phyloP scores from a whole-genome alignment of 2,888 invertebrate genomes.

The Cryptus viduatorius region DNA sequence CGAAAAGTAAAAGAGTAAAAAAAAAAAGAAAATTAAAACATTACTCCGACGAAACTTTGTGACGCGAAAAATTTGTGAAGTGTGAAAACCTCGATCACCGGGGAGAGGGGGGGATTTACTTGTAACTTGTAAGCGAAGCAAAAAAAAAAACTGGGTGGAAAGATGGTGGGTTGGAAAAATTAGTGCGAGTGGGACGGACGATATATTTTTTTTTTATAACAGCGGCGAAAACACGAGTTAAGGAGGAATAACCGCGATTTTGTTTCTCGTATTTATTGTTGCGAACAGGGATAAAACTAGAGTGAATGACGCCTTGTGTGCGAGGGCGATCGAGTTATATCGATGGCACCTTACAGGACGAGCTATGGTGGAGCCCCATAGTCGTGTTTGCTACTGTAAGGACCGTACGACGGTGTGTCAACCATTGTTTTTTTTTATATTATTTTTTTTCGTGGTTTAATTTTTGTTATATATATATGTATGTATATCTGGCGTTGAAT shows the following conservation, averaged over 20 bases:
- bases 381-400: slow-evolving; percentile 77
- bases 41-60: neutral
- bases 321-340: slow-evolving; percentile 45
- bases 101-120: neutral
- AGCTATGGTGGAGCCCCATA: slow-evolving; percentile 81
- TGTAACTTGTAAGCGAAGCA: neutral
- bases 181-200: neutral
- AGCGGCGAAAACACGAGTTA: too few relatives aligned
- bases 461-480: neutral
- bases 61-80: neutral
- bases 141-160: neutral
- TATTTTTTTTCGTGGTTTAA: neutral
- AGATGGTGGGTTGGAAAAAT: neutral
- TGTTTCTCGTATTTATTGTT: neutral
- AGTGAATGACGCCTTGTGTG: slow-evolving; percentile 28
- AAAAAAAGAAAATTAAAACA: slow-evolving; percentile 42
- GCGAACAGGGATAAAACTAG: slow-evolving; percentile 33
- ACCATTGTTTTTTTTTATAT: slow-evolving; percentile 70
- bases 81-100: neutral
- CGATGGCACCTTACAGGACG: slow-evolving; percentile 80
- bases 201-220: neutral
- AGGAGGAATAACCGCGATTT: neutral
- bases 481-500: neutral
- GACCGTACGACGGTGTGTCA: slow-evolving; percentile 75
- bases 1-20: slow-evolving; percentile 11